These are phyloP conservation scores for Heliconius sara DNA, from an alignment of 2,888 invertebrate species.

Conservation along the genomic window DNA sequence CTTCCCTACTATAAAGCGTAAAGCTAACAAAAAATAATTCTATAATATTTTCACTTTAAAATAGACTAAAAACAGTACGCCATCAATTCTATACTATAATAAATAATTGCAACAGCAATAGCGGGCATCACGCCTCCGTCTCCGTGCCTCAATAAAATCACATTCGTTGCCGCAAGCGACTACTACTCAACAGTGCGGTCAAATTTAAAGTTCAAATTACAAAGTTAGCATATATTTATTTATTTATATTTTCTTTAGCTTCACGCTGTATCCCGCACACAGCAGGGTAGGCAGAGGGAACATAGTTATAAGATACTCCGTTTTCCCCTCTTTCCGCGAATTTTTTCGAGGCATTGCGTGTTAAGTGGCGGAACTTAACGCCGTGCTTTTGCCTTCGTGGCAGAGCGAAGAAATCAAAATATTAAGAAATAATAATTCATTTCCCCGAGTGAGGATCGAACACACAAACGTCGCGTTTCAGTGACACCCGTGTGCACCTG, in stretches of 20 bases:
- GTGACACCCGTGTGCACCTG: too few relatives aligned
- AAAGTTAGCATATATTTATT: background rate
- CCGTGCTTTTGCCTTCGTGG: too few relatives aligned
- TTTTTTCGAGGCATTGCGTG: too few relatives aligned
- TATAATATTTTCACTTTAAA: background rate
- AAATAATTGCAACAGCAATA: slow-evolving; percentile 8
- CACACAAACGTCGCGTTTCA: too few relatives aligned
- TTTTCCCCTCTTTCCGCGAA: too few relatives aligned
- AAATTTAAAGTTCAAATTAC: slow-evolving; percentile 21
- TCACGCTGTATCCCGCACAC: too few relatives aligned
- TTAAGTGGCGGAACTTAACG: too few relatives aligned
- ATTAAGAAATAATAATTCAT: too few relatives aligned
- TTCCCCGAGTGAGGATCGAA: too few relatives aligned
- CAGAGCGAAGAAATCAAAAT: too few relatives aligned
- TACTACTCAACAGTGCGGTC: slow-evolving; percentile 4
- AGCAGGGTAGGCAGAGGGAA: too few relatives aligned
- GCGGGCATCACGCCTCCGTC: slow-evolving; percentile 18
- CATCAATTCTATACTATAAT: background rate
- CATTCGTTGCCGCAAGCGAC: slow-evolving; percentile 37
- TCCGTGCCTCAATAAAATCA: slow-evolving; percentile 22
- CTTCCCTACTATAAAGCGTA: background rate
- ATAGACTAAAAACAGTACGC: background rate
- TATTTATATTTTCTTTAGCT: background rate
- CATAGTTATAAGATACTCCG: too few relatives aligned
- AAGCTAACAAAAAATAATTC: background rate